Base-by-base conservation (phyloP, 2,888 invertebrate genomes). In the Callosobruchus maculatus region DNA sequence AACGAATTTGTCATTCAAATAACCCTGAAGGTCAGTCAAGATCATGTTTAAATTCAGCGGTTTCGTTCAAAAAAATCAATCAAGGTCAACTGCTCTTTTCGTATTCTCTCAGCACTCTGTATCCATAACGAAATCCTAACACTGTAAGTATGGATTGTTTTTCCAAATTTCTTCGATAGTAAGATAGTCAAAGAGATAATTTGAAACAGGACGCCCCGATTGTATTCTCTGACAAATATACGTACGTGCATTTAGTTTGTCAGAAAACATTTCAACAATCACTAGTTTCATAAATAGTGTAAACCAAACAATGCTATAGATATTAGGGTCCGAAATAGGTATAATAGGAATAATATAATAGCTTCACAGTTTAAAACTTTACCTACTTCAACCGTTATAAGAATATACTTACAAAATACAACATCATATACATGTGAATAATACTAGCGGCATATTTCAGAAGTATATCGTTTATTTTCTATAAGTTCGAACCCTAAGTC, bases 221-320 rank as follows among this genome's bases (percentile, higher is more conserved):
- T 78, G 70, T 73, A 79, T 80, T 80, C 76, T 71, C 77, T 80
- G 78, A 78, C 81, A 80, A 80, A 78, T 81, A 9, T 9, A 30
- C 30, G n/a, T 77, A 79, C 76, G 74, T 78, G 79, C 76, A 73
- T 75, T 71, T 72, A 75, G 73, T 75, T 78, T 80, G 78, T 79
- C 80, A 80, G 78, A 79, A 78, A 80, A 80, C 74, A 77, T 75
- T 78, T 77, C 77, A 78, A 71, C 22, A 72, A 78, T 72, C 75
- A 78, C 78, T 75, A 79, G 76, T 75, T 77, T 77, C 73, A 75
- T 75, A 77, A 77, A 73, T 77, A 78, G 31, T 70, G 31, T 31
- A 49, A 22, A 71, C 71, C 67, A 75, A 73, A 72, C 72, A 75
- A 73, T 76, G 75, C 76, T 75, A 74, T 74, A 77, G 72, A n/a